Evolutionary conservation across 2,888 invertebrate species (phyloP), one percentile per base, ranked within the genome.

Genomic region (Alloplasta piceator): DNA sequence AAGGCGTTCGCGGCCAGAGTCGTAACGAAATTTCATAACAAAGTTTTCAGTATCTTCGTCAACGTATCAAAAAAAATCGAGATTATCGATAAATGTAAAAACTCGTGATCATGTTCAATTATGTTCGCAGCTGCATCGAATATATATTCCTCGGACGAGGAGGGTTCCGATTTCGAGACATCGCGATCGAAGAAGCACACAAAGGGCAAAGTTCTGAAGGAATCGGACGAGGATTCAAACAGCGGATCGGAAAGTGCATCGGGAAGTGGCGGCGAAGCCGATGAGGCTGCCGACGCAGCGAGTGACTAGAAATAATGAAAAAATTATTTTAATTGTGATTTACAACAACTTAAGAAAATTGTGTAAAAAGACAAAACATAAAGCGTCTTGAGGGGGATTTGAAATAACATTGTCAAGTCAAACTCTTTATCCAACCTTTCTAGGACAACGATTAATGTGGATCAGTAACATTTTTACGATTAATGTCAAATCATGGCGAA

Each of bases 111-210:
- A 26, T 26, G 26, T 26, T 26, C 26, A 26, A 38, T 55, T 41
- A 16, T 4, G 12, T 63, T 93, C 87, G 93, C 92, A 82, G 93
- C 93, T 78, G 95, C 95, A 0, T 94, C 95, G 6, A 92, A 94
- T 86, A 98, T 98, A 89, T 98, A 98, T 93, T 98, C 98, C 0
- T 97, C 97, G 0, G 98, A 98, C 86, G 98, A 97, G 38, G 96
- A 96, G 82, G 97, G 95, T 0, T 97, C 97, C 0, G 97, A 97
- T 88, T 95, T 97, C 84, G 97, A 98, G 87, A 95, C 95, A 0
- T 93, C 95, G 0, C 94, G 96, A 75, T 95, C 95, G 38, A 95
- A 96, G 73, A 95, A 96, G 68, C 92, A 95, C 39, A 96, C 96
- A 89, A 96, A 97, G 88, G 94, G 96, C 1, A 97, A 96, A 90